Conservation (phyloP, 1,140 invertebrate genomes). For the Euura lappo region DNA sequence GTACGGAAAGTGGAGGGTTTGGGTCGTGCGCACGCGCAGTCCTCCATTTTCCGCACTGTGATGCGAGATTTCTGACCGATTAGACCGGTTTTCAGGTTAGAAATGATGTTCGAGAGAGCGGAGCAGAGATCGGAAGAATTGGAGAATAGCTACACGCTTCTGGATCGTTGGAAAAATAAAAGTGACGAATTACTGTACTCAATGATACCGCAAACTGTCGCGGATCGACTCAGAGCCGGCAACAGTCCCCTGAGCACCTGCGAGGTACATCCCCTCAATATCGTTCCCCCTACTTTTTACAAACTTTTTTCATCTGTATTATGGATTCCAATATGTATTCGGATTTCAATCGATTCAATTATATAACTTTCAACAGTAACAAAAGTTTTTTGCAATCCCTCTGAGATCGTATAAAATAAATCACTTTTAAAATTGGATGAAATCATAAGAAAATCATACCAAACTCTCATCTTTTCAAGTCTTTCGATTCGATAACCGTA, state of each 20-base stretch:
- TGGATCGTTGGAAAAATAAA: constrained; percentile 84
- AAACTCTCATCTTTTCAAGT: constrained; percentile 50
- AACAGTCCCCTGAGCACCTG: constrained; percentile 78
- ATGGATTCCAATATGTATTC: too few relatives aligned
- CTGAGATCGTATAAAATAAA: neutral
- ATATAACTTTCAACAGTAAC: neutral
- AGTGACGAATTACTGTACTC: constrained; percentile 90
- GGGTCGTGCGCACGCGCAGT: neutral
- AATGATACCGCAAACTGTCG: constrained; percentile 86
- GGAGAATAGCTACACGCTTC: constrained; percentile 72
- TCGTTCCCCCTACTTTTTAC: neutral
- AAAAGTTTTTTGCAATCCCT: neutral
- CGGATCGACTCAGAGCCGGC: constrained; percentile 72
- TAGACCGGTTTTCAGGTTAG: constrained; percentile 61
- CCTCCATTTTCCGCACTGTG: too few relatives aligned
- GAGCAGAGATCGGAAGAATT: constrained; percentile 77
- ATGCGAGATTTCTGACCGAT: neutral
- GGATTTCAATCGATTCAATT: too few relatives aligned
- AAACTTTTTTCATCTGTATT: neutral
- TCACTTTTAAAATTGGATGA: neutral
- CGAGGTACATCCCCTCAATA: constrained; percentile 61
- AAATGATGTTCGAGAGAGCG: constrained; percentile 81
- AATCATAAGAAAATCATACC: neutral
- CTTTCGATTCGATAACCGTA: constrained; percentile 67
- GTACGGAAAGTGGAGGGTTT: neutral